These are phyloP conservation scores for Leistus spinibarbis DNA, from an alignment of 2,888 invertebrate genomes.

Conservation along the genomic window DNA sequence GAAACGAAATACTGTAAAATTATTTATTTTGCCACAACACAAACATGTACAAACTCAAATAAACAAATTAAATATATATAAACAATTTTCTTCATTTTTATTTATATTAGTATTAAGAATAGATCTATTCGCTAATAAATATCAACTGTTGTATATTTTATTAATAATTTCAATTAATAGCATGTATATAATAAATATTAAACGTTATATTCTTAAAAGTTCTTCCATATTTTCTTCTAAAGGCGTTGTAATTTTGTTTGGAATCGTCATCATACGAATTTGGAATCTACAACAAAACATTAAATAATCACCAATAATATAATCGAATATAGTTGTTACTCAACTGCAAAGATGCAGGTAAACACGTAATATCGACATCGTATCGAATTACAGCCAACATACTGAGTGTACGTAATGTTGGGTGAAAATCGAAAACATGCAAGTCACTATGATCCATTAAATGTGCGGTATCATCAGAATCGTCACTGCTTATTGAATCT, in stretches of 20 bases:
- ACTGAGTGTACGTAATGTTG: conserved; percentile 74
- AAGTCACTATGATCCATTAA: conserved; percentile 84
- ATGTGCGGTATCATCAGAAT: conserved; percentile 54
- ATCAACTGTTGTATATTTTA: neutral
- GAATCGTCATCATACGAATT: conserved; percentile 71
- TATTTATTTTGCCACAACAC: neutral
- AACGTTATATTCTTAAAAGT: conserved; percentile 16
- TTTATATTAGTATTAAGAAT: neutral
- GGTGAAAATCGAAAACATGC: conserved; percentile 79
- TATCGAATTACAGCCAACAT: conserved; percentile 70
- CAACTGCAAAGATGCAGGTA: conserved; percentile 72
- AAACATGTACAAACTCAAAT: too few species aligned
- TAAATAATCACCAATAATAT: neutral
- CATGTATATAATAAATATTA: neutral
- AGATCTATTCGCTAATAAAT: neutral
- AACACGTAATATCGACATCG: conserved; percentile 65
- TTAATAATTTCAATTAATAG: neutral
- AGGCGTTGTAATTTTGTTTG: conserved; percentile 69
- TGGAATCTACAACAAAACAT: conserved; percentile 63
- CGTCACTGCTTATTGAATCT: conserved; percentile 37
- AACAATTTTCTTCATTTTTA: neutral
- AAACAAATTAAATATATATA: neutral
- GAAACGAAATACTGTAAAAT: neutral
- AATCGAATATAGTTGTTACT: conserved; percentile 48
- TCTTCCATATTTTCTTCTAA: conserved; percentile 43